These are phyloP conservation scores for Premnoplex brunnescens DNA, from an alignment of 2,797 vertebrate species.

Conservation along the genomic window DNA sequence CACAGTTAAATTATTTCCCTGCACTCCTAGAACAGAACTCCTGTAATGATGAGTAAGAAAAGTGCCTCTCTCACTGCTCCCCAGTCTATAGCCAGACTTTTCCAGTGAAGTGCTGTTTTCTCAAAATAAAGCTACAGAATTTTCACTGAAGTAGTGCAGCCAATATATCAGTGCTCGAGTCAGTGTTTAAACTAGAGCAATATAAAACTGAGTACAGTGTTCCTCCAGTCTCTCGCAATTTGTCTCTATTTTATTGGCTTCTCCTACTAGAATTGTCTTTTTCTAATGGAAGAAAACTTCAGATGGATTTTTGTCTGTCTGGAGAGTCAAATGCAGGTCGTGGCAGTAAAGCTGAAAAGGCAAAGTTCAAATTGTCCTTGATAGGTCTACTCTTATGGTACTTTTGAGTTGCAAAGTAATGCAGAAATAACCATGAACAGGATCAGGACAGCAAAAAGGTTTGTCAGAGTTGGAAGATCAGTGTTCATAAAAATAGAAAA, in stretches of 20 bases:
- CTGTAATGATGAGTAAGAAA: not conserved
- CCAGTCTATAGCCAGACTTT: not conserved
- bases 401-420: not conserved
- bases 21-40: not conserved
- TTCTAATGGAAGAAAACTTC: not conserved
- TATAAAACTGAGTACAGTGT: not conserved
- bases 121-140: not conserved
- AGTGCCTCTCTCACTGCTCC: not conserved
- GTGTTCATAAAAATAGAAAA: not conserved
- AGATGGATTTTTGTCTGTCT: not conserved
- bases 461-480: not conserved
- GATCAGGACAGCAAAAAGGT: not conserved
- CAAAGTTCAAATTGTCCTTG: not conserved
- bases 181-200: not conserved
- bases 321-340: not conserved
- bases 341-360: not conserved
- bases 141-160: not conserved
- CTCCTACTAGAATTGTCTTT: not conserved
- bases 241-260: constrained; percentile 14
- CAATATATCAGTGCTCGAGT: not conserved
- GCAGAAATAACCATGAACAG: not conserved
- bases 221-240: not conserved
- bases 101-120: not conserved
- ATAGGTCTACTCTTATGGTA: not conserved
- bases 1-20: not conserved